Percentiles rank a stretch among this genome's conserved stretches.
These are phyloP conservation scores for Drosophila nikananu DNA, from an alignment of 1,140 invertebrate species.

Conservation along the genomic window DNA sequence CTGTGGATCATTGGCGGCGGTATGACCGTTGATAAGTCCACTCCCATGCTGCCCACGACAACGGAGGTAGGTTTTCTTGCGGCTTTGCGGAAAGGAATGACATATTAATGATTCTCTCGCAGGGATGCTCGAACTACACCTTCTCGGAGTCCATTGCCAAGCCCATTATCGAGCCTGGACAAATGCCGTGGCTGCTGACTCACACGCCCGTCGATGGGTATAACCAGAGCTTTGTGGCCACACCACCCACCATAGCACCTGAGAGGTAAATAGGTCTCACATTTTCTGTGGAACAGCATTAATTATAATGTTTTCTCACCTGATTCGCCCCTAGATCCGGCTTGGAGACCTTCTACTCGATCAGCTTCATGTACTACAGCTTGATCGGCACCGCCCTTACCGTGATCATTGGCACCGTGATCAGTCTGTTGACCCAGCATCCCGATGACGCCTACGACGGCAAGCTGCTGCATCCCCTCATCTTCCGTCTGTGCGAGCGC, in stretches of 20 bases:
- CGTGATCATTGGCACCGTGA: constrained; percentile 88
- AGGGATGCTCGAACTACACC: constrained; percentile 88
- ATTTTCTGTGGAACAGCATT: not conserved
- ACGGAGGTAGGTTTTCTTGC: constrained; percentile 81
- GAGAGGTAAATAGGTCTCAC: constrained; percentile 38
- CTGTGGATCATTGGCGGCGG: constrained; percentile 89
- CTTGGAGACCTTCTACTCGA: constrained; percentile 88
- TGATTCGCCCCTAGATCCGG: constrained; percentile 85
- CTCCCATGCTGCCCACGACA: constrained; percentile 86
- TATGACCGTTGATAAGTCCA: constrained; percentile 86
- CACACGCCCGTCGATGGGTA: constrained; percentile 60
- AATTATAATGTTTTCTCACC: not conserved
- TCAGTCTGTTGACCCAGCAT: constrained; percentile 88
- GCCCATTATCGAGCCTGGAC: constrained; percentile 47
- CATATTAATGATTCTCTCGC: not conserved
- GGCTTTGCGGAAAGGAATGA: too few species aligned
- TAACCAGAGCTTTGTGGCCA: constrained; percentile 60
- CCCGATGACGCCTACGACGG: constrained; percentile 89
- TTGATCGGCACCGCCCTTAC: constrained; percentile 89
- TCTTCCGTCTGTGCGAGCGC: constrained; percentile 83
- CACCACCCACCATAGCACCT: constrained; percentile 41
- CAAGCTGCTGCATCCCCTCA: constrained; percentile 88
- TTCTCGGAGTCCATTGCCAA: constrained; percentile 86
- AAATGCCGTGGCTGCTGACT: constrained; percentile 63
- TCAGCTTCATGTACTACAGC: constrained; percentile 92